Base-by-base conservation (phyloP, 2,113 vertebrate species). In the Motacilla alba region DNA sequence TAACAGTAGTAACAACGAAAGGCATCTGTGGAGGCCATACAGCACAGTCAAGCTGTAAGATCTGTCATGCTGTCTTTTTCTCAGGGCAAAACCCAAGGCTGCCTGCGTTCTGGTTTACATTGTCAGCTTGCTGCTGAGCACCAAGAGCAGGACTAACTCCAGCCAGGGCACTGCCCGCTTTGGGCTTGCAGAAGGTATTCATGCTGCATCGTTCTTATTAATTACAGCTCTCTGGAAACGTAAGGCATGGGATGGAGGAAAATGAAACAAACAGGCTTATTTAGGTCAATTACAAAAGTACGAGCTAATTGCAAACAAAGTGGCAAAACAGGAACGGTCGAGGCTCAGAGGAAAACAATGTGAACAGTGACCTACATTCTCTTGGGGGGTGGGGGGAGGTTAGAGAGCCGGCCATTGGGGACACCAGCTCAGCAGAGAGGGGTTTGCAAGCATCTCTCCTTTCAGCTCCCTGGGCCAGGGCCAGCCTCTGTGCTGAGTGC, bases 211-310 rank as follows among this genome's bases (percentile, higher is more conserved):
- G 23, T 95, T 89, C 53, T 87, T 69, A 58, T 68, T 89, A 96
- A 95, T 92, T 75, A 91, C 76, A 90, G 43, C 49, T 92, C 80
- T 81, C 62, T 89, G 69, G 44, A 90, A 95, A 75, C 33, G 9
- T 28, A 74, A 83, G 78, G 83, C 83, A 89, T 15, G 30, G 46
- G 49, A 92, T 82, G 76, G 75, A 94, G 66, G 80, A 67, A 77
- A 95, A 91, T 68, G 58, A 92, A 94, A 92, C 90, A 94, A 93
- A 96, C 49, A 66, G 58, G 83, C 86, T 93, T 87, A 96, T 96
- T 96, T 87, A 94, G 94, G 93, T 96, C 92, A 96, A 87, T 97
- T 96, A 95, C 95, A 81, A 5, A 93, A 94, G 80, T 64, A 59
- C 0, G 0, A 62, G 94, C 86, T 96, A 97, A 96, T 95, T 84